Conservation (phyloP, 2,797 vertebrate species). For the Linurgus olivaceus region DNA sequence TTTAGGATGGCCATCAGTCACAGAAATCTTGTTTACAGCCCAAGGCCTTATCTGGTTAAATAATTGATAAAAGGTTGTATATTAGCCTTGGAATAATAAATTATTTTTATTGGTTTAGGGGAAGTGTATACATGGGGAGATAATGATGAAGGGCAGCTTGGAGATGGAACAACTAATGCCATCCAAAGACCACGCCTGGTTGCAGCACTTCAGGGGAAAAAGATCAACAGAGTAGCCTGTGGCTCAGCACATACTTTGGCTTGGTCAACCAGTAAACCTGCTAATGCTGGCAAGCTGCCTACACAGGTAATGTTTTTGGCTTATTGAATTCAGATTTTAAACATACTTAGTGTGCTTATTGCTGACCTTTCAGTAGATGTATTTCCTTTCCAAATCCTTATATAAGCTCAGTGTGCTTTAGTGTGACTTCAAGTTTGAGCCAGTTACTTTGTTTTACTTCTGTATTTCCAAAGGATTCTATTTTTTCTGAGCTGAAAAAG, state of each 20-base stretch:
- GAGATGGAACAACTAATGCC: constrained; percentile 97
- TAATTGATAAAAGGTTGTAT: background rate
- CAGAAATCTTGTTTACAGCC: background rate
- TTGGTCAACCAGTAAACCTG: constrained; percentile 98
- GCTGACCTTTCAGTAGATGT: background rate
- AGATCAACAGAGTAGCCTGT: constrained; percentile 97
- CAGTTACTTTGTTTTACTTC: background rate
- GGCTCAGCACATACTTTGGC: constrained; percentile 96
- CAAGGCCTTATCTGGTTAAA: background rate
- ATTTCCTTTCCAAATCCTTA: background rate
- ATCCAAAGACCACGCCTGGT: constrained; percentile 97
- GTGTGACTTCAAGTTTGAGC: background rate
- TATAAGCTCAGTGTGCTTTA: background rate
- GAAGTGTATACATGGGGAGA: constrained; percentile 99
- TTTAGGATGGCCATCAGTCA: background rate
- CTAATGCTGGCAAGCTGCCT: constrained; percentile 96
- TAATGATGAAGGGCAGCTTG: constrained; percentile 97
- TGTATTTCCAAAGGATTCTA: background rate
- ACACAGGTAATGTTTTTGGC: constrained; percentile 82
- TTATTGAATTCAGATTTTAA: background rate
- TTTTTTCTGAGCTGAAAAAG: background rate
- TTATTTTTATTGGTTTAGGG: constrained; percentile 75
- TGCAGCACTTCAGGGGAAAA: constrained; percentile 95
- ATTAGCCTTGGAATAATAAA: background rate
- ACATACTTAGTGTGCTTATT: background rate